Percentiles rank a stretch among this genome's conserved stretches.
Conservation (phyloP, 2,797 vertebrate species). For the Sebastolobus altivelis region DNA sequence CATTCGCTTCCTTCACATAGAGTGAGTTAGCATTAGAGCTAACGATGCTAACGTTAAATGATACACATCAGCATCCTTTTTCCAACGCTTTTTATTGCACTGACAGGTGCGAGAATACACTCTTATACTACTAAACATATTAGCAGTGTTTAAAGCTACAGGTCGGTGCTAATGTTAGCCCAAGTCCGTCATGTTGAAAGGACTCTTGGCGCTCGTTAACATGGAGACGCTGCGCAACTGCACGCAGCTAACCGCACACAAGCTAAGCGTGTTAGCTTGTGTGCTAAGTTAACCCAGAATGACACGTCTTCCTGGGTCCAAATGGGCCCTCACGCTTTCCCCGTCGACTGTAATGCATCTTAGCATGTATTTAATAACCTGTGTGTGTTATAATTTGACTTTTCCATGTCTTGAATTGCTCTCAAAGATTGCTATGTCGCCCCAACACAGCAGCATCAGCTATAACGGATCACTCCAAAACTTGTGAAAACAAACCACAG, state of each 20-base stretch:
- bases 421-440: neutral
- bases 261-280: slow-evolving; percentile 65
- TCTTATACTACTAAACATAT: neutral
- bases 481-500: slow-evolving; percentile 5
- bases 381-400: neutral
- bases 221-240: slow-evolving; percentile 63
- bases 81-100: slow-evolving; percentile 7
- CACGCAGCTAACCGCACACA: slow-evolving; percentile 52
- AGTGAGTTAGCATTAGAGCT: slow-evolving; percentile 54
- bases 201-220: slow-evolving; percentile 78
- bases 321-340: slow-evolving; percentile 30
- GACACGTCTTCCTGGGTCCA: slow-evolving; percentile 77
- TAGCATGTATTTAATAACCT: neutral
- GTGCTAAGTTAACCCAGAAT: slow-evolving; percentile 72
- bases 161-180: slow-evolving; percentile 58
- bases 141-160: slow-evolving; percentile 16
- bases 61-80: slow-evolving; percentile 56
- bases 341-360: neutral
- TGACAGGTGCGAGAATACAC: neutral
- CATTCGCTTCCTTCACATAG: neutral
- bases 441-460: neutral
- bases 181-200: slow-evolving; percentile 68
- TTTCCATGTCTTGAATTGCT: neutral
- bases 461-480: neutral
- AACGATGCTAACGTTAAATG: slow-evolving; percentile 56